Evolutionary conservation across 2,113 vertebrate species (phyloP), one percentile per base, ranked within the genome.

Genomic region (Accipiter virgatus): DNA sequence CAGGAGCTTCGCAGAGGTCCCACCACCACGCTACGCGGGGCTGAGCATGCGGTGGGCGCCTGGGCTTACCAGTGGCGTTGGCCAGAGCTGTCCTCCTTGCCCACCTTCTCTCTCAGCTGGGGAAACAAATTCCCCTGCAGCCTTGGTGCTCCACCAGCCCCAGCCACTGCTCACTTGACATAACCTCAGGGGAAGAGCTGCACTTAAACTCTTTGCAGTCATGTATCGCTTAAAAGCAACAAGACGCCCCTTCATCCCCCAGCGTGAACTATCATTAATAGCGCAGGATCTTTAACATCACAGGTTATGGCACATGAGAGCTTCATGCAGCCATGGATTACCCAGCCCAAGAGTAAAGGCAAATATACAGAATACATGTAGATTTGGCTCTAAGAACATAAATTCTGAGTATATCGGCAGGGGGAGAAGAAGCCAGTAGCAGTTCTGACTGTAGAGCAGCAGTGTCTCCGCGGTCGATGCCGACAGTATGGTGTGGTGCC

Each of bases 391-490:
- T 63, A 75, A 59, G 72, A 74, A 59, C 4, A 59, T 21, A 34
- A 16, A 59, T 70, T 48, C 67, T 0, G 1, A 31, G n/a, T 17
- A 17, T 18, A 58, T 36, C 16, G 66, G 72, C 68, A 16, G 2
- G 5, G 16, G 32, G 16, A 55, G 70, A 70, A 79, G 58, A n/a
- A 73, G 42, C 6, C 42, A 55, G 19, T 42, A 50, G 14, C 45
- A 62, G 13, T 29, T 72, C 21, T 42, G 56, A 29, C 17, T 45
- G 14, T 2, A 47, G 53, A 86, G 27, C 38, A 83, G 80, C 32
- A 8, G 8, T 22, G 5, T 48, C 10, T 0, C 3, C 2, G 2
- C 23, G 34, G 40, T 29, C 0, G 0, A 29, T 26, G 45, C 55
- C 36, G 43, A 43, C 7, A 13, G 6, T 22, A 2, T 2, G 2